Evolutionary conservation across 2,113 vertebrate species (phyloP).

Genomic region (Apistogramma diplotaenia): DNA sequence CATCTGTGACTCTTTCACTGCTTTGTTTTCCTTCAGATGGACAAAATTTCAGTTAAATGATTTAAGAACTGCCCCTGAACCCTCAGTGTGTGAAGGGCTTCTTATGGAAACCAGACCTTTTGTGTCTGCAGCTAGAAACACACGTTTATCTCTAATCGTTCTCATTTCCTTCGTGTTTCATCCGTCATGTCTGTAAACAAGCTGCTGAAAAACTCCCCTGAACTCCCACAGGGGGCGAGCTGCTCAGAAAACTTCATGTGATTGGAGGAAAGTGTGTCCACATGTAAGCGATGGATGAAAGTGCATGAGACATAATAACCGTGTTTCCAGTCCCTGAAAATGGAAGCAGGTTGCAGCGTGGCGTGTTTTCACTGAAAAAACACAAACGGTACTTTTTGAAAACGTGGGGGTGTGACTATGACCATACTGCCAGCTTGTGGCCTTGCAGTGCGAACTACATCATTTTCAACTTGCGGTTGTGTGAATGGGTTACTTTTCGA

Average conservation of each 20-base stretch:
- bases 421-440: too few species aligned
- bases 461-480: too few species aligned
- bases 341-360: too few species aligned
- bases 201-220: not conserved
- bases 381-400: too few species aligned
- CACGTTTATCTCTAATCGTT: not conserved
- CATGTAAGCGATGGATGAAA: not conserved
- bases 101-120: not conserved
- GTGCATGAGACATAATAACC: not conserved
- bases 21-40: not conserved
- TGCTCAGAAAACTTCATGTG: conserved; percentile 32
- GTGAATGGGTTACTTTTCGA: too few species aligned
- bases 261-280: conserved; percentile 22
- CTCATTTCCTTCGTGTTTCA: not conserved
- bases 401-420: too few species aligned
- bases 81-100: not conserved
- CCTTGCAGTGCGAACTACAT: too few species aligned
- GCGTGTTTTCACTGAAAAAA: too few species aligned
- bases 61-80: not conserved
- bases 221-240: conserved; percentile 24
- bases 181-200: not conserved
- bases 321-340: too few species aligned
- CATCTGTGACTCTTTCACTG: not conserved
- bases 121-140: not conserved
- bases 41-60: not conserved